Evolutionary conservation across 2,888 invertebrate genomes (phyloP).

Genomic region (Ophion costatus): DNA sequence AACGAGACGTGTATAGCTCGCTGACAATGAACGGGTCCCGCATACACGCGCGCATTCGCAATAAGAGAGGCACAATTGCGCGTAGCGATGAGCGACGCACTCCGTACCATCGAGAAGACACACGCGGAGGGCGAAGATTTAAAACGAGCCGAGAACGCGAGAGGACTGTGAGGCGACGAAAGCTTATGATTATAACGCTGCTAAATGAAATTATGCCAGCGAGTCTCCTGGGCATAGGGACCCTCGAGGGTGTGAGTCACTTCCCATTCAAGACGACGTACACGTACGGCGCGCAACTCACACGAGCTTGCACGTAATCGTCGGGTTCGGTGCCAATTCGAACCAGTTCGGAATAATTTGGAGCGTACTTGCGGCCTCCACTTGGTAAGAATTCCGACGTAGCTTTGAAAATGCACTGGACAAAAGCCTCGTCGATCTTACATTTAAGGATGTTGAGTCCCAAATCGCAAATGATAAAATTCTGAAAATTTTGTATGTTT

Average conservation of each 20-base stretch:
- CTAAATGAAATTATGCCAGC: slow-evolving; percentile 63
- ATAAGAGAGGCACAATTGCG: slow-evolving; percentile 19
- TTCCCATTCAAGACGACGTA: slow-evolving; percentile 59
- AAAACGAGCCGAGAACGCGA: slow-evolving; percentile 37
- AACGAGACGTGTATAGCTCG: not conserved
- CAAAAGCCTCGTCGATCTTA: too few relatives aligned
- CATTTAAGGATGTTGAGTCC: too few relatives aligned
- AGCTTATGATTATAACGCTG: slow-evolving; percentile 61
- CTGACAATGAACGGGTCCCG: not conserved
- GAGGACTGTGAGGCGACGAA: slow-evolving; percentile 56
- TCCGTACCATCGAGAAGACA: slow-evolving; percentile 30
- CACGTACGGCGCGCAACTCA: slow-evolving; percentile 27
- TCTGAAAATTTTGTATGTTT: too few relatives aligned
- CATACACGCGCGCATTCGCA: not conserved
- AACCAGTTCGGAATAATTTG: slow-evolving; percentile 13
- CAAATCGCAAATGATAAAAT: too few relatives aligned
- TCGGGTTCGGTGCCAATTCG: slow-evolving; percentile 17
- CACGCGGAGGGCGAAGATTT: slow-evolving; percentile 35
- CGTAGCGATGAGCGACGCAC: slow-evolving; percentile 22
- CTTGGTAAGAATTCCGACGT: not conserved
- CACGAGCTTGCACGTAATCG: not conserved
- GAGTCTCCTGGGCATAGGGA: slow-evolving; percentile 15
- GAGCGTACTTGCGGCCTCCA: not conserved
- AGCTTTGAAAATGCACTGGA: too few relatives aligned
- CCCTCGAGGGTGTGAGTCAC: slow-evolving; percentile 57